phyloP scores from a whole-genome alignment of 2,113 vertebrate species.

The Tretioscincus oriximinensis region DNA sequence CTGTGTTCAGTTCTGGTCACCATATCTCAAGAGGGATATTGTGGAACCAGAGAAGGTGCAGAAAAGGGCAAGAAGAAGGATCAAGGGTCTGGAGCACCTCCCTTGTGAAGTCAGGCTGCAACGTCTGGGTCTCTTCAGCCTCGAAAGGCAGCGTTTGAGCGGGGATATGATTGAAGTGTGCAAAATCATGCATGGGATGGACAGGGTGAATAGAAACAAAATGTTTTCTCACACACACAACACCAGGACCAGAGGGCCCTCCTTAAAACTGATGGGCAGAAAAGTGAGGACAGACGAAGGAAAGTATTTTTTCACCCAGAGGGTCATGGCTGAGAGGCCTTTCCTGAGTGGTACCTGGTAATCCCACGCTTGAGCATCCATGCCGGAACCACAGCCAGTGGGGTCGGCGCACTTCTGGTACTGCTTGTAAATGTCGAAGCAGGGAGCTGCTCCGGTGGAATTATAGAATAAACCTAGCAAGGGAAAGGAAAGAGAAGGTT shows the following conservation, averaged over 20 bases:
- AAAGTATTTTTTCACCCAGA: no score
- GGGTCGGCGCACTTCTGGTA: constrained; percentile 87
- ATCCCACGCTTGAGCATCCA: constrained; percentile 86
- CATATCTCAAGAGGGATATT: no score
- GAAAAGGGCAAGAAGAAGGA: no score
- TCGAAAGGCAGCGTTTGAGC: no score
- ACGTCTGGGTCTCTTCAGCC: no score
- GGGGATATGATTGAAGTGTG: neutral
- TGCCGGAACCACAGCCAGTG: constrained; percentile 85
- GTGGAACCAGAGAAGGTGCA: no score
- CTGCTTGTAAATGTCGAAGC: constrained; percentile 80
- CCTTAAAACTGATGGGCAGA: no score
- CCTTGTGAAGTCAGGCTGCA: no score
- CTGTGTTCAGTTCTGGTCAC: no score
- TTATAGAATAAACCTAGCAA: constrained; percentile 88
- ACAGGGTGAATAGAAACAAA: neutral
- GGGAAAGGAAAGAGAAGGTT: neutral
- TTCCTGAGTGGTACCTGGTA: constrained; percentile 79
- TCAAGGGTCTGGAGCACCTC: no score
- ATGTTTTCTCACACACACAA: neutral
- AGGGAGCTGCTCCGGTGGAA: constrained; percentile 68
- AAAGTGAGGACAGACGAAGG: no score
- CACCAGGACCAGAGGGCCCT: neutral
- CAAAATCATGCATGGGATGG: neutral
- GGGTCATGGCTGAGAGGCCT: no score